phyloP scores from a whole-genome alignment of 2,888 invertebrate species.

The Therioaphis trifolii region DNA sequence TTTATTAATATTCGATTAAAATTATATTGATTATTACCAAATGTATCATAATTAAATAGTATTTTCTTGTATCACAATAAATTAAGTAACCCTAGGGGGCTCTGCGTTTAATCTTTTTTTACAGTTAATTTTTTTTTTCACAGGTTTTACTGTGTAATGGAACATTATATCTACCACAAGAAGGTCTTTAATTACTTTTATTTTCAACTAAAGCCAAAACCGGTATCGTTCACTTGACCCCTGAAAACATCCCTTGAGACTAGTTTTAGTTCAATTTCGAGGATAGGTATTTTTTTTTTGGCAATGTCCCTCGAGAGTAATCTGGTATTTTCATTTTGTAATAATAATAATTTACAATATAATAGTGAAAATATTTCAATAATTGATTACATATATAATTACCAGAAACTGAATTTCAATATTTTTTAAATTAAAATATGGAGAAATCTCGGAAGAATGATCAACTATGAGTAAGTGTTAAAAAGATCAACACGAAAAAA shows the following conservation, averaged over 20 bases:
- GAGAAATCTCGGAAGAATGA: no score
- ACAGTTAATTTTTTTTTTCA: background rate
- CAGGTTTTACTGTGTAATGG: background rate
- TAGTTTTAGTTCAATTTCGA: slow-evolving; percentile 22
- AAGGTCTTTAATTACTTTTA: slow-evolving; percentile 18
- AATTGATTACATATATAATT: no score
- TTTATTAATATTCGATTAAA: no score
- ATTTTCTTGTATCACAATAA: no score
- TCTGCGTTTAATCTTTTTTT: background rate
- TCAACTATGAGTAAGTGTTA: no score
- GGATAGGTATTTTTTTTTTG: slow-evolving; percentile 24
- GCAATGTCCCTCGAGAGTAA: background rate
- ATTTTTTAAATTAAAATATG: no score
- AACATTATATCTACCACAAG: slow-evolving; percentile 9
- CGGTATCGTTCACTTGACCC: slow-evolving; percentile 26
- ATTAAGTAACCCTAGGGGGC: no score
- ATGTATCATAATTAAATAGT: no score
- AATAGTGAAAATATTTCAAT: background rate
- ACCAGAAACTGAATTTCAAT: no score
- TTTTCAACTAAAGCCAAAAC: background rate
- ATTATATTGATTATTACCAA: no score
- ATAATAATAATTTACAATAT: slow-evolving; percentile 12
- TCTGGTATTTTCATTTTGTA: slow-evolving; percentile 25
- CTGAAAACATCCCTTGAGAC: background rate
- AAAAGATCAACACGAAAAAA: no score